Percentiles rank a stretch among this genome's conserved stretches.
phyloP scores from a whole-genome alignment of 53 echinoderm and acorn worm genomes.

The Temnopleurus reevesii region DNA sequence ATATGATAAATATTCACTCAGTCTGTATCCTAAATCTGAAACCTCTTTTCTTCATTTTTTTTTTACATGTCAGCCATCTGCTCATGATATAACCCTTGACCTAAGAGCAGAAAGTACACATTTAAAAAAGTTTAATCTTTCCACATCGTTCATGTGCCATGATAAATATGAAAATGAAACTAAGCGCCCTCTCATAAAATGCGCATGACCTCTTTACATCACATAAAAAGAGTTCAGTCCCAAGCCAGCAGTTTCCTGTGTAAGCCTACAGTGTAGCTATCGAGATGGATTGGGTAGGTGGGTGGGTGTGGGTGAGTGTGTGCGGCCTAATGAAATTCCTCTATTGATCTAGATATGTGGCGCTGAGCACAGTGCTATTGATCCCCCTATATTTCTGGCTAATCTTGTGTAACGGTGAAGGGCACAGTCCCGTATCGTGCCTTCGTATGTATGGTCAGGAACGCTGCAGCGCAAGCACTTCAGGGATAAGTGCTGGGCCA shows the following conservation, averaged over 20 bases:
- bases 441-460: neutral
- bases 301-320: neutral
- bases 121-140: neutral
- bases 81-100: no score
- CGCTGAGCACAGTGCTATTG: constrained; percentile 31
- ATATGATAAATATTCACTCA: no score
- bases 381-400: constrained; percentile 46
- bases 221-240: constrained; percentile 1
- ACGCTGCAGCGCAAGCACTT: neutral
- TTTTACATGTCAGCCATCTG: no score
- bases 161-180: constrained; percentile 12
- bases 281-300: neutral
- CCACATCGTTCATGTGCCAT: neutral
- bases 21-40: no score
- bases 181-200: neutral
- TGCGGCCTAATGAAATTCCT: constrained; percentile 27
- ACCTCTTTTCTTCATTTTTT: no score
- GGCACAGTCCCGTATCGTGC: neutral
- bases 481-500: neutral
- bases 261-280: neutral
- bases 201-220: constrained; percentile 20
- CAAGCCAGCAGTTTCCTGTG: neutral
- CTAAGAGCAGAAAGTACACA: no score
- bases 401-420: constrained; percentile 16
- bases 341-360: constrained; percentile 48